Conservation (phyloP, 2,888 invertebrate genomes). For the Xanthia icteritia region DNA sequence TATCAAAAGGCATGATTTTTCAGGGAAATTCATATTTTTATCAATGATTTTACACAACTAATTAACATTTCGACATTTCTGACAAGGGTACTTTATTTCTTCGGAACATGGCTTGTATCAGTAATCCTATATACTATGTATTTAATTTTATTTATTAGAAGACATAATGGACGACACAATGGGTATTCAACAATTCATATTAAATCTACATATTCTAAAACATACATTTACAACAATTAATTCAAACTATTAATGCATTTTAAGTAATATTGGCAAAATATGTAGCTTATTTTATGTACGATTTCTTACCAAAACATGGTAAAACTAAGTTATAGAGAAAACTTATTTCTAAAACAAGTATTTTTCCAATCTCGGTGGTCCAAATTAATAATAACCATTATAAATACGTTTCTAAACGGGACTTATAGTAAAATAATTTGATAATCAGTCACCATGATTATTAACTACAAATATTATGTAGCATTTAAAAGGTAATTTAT, state of each 20-base stretch:
- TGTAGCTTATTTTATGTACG: slow-evolving; percentile 33
- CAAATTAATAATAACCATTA: slow-evolving; percentile 69
- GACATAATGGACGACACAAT: slow-evolving; percentile 23
- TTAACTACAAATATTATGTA: slow-evolving; percentile 38
- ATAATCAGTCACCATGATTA: slow-evolving; percentile 54
- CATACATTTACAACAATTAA: slow-evolving; percentile 51
- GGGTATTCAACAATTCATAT: slow-evolving; percentile 31
- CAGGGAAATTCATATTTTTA: background rate
- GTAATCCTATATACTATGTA: background rate
- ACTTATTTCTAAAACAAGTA: slow-evolving; percentile 51
- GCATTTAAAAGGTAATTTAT: slow-evolving; percentile 39
- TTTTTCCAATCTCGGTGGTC: slow-evolving; percentile 75
- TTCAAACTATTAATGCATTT: slow-evolving; percentile 36
- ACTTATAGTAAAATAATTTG: slow-evolving; percentile 47
- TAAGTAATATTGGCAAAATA: slow-evolving; percentile 55
- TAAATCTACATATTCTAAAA: slow-evolving; percentile 27
- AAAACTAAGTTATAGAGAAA: slow-evolving; percentile 25
- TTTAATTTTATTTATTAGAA: slow-evolving; percentile 12
- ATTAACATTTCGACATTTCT: background rate
- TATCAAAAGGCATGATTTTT: slow-evolving; percentile 6
- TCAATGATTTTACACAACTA: background rate
- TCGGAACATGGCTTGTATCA: background rate
- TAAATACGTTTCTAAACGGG: slow-evolving; percentile 45
- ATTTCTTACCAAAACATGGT: slow-evolving; percentile 33
- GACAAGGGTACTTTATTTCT: background rate